These are phyloP conservation scores for Hypsibius dujardini DNA, from an alignment of 1,140 invertebrate genomes.

Conservation along the genomic window DNA sequence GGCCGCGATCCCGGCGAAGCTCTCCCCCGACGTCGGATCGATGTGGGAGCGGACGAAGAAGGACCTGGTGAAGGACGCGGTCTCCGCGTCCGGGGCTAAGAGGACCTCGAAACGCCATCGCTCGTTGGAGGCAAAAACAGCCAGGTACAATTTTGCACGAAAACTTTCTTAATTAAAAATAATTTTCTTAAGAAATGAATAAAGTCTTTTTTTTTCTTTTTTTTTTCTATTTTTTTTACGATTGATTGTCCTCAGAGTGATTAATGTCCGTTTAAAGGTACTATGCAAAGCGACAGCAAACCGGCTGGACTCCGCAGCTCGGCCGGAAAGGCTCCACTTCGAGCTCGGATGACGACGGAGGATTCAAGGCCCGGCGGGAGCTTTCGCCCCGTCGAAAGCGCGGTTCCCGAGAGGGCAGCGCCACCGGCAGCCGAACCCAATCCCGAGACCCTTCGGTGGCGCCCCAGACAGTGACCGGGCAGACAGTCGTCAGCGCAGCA, in stretches of 20 bases:
- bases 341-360: conserved; percentile 4
- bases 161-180: too few species aligned
- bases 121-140: conserved; percentile 2
- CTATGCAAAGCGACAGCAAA: not conserved
- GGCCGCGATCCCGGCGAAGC: not conserved
- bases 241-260: too few species aligned
- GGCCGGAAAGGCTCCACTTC: not conserved
- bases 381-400: not conserved
- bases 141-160: not conserved
- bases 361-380: not conserved
- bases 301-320: not conserved
- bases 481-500: too few species aligned
- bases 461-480: not conserved
- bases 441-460: not conserved
- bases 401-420: not conserved
- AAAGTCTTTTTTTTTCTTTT: too few species aligned
- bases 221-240: too few species aligned
- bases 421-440: not conserved
- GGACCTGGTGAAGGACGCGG: not conserved
- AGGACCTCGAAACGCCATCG: not conserved
- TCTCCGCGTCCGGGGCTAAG: not conserved
- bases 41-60: not conserved
- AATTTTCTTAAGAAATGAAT: too few species aligned
- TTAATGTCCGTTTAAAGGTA: not conserved
- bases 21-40: not conserved